A percentile compares a stretch with the other conserved stretches of the same genome.
Conservation (phyloP, 2,113 vertebrate species). For the Ammodytes dubius region DNA sequence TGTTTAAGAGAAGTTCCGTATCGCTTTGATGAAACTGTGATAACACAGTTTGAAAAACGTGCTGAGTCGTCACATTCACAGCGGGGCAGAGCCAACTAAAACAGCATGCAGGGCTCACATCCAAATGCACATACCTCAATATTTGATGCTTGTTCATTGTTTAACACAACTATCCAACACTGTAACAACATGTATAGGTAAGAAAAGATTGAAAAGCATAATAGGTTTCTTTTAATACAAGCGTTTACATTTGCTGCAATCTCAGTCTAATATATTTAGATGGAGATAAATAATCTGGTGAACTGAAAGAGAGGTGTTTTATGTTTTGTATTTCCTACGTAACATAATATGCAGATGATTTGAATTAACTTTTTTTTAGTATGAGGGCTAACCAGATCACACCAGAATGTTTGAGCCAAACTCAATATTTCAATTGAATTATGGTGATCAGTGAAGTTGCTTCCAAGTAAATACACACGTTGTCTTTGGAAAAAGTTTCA, state of each 20-base stretch:
- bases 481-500: neutral
- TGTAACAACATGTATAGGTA: no score
- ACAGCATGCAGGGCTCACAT: no score
- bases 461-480: neutral
- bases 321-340: neutral
- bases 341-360: conserved; percentile 10
- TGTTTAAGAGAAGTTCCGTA: no score
- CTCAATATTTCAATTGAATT: conserved; percentile 12
- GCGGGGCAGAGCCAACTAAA: no score
- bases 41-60: no score
- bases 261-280: conserved; percentile 18
- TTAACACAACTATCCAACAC: no score
- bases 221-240: neutral
- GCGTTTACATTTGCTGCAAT: conserved; percentile 31
- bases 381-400: neutral
- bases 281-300: conserved; percentile 18
- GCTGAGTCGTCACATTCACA: no score
- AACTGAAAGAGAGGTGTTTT: neutral
- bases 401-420: neutral
- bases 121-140: no score
- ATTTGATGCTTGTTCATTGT: no score
- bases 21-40: no score
- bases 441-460: neutral
- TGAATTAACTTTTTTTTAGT: neutral
- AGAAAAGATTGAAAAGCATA: no score